These are phyloP conservation scores for Ptiloglossa arizonensis DNA, from an alignment of 1,140 invertebrate genomes.

Conservation along the genomic window DNA sequence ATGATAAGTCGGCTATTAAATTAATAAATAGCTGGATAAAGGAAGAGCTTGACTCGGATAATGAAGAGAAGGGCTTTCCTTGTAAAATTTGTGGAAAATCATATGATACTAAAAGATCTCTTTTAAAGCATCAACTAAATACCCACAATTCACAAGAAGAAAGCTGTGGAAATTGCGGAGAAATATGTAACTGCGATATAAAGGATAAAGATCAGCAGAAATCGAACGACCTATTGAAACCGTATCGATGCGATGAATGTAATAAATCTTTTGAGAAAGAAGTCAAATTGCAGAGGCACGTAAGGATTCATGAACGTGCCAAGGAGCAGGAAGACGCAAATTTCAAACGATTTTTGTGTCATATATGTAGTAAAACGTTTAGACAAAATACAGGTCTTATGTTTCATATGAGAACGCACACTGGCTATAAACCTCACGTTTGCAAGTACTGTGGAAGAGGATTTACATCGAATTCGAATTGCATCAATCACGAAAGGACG, in stretches of 20 bases:
- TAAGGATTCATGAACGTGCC: constrained; percentile 73
- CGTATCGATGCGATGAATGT: constrained; percentile 86
- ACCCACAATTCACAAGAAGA: constrained; percentile 57
- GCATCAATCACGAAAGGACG: constrained; percentile 83
- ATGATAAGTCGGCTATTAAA: constrained; percentile 72
- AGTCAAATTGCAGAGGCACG: constrained; percentile 78
- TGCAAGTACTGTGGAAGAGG: constrained; percentile 88
- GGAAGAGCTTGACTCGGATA: constrained; percentile 74
- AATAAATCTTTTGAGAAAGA: constrained; percentile 83
- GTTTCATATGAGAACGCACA: constrained; percentile 87
- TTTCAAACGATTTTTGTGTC: constrained; percentile 76
- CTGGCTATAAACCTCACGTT: constrained; percentile 87
- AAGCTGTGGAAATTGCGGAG: constrained; percentile 43
- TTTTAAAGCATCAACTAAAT: constrained; percentile 68
- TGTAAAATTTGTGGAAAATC: constrained; percentile 73
- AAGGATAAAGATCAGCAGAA: constrained; percentile 33
- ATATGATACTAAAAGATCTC: constrained; percentile 72
- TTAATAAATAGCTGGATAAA: constrained; percentile 75
- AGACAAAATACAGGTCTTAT: constrained; percentile 80
- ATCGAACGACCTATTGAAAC: constrained; percentile 81
- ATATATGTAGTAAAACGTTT: constrained; percentile 78
- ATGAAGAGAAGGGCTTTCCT: constrained; percentile 70
- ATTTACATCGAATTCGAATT: constrained; percentile 81
- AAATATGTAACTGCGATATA: constrained; percentile 46
- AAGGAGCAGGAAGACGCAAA: constrained; percentile 72